Conservation (phyloP, 2,888 invertebrate species). For the Spisula solida region DNA sequence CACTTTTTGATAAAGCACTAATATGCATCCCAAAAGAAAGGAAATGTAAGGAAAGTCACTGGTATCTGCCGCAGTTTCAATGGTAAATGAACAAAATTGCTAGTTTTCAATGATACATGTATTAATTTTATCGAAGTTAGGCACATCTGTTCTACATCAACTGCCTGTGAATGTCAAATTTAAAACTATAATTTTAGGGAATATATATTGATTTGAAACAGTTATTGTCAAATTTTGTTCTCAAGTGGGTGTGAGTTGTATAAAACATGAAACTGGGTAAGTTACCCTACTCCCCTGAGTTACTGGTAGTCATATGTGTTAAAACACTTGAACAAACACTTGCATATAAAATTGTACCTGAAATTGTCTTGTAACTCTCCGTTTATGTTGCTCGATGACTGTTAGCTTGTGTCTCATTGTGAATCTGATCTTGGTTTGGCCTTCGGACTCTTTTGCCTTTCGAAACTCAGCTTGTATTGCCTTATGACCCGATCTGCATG, state of each 20-base stretch:
- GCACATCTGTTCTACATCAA: constrained; percentile 22
- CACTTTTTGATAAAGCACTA: no score
- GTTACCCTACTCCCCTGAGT: background rate
- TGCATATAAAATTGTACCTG: no score
- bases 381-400: no score
- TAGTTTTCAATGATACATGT: background rate
- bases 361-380: no score
- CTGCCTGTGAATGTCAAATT: background rate
- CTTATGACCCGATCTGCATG: no score
- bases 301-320: no score
- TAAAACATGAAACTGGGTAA: background rate
- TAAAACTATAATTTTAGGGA: background rate
- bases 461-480: no score
- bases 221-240: background rate
- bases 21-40: no score
- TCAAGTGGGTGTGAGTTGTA: background rate
- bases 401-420: no score
- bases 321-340: no score
- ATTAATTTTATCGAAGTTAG: background rate
- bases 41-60: background rate
- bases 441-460: no score
- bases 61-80: background rate
- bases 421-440: no score
- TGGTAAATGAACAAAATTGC: constrained; percentile 6
- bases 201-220: background rate